Evolutionary conservation across 2,113 vertebrate species (phyloP).

Genomic region (Onychostruthus taczanowskii): DNA sequence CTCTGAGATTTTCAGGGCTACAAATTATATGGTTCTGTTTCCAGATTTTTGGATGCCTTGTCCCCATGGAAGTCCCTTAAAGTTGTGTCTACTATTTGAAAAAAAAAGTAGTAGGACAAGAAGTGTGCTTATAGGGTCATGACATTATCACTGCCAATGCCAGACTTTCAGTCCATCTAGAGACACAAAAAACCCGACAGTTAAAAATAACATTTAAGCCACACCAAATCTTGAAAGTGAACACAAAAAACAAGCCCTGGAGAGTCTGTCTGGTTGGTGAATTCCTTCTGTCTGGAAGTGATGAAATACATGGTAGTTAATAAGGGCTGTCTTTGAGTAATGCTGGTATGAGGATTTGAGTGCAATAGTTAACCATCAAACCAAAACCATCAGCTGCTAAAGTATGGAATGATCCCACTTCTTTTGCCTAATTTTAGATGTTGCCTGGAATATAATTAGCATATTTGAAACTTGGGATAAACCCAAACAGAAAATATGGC

Average conservation of each 20-base stretch:
- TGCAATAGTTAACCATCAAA: background rate
- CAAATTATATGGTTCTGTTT: background rate
- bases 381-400: background rate
- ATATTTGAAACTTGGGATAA: background rate
- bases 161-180: background rate
- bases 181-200: background rate
- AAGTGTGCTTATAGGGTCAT: background rate
- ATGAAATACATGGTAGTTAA: background rate
- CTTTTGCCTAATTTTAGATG: background rate
- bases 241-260: background rate
- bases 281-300: slow-evolving; percentile 33
- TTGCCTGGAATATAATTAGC: background rate
- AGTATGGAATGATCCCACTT: background rate
- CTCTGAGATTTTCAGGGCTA: background rate
- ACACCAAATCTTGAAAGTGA: background rate
- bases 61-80: background rate
- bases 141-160: background rate
- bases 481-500: background rate
- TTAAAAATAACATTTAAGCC: background rate
- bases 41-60: background rate
- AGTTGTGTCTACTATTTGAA: background rate
- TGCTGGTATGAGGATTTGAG: background rate
- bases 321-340: background rate
- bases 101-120: background rate
- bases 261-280: slow-evolving; percentile 28